Evolutionary conservation across 2,113 vertebrate species (phyloP).

Genomic region (Neolamprologus ventralis): DNA sequence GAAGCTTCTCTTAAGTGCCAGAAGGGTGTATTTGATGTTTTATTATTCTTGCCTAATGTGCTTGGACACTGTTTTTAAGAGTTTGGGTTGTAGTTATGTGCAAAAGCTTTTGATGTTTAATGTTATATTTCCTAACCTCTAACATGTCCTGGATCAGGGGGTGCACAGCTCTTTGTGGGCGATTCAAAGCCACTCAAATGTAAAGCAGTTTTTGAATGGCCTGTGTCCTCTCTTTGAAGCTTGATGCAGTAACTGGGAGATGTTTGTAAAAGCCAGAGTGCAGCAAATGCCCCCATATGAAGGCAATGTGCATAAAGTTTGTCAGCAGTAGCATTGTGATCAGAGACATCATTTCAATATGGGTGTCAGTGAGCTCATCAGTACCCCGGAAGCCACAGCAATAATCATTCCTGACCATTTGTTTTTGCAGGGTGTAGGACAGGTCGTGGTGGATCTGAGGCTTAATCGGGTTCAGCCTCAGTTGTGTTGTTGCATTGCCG

Average conservation of each 20-base stretch:
- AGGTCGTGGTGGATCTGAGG: background rate
- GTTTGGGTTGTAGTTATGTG: background rate
- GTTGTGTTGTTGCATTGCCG: background rate
- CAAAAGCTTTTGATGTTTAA: background rate
- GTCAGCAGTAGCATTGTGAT: background rate
- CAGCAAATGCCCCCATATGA: background rate
- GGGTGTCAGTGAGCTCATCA: background rate
- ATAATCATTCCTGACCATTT: background rate
- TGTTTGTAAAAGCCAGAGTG: background rate
- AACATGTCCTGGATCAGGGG: background rate
- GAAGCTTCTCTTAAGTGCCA: background rate
- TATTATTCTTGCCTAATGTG: constrained; percentile 2
- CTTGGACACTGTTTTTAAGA: background rate
- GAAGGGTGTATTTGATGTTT: constrained; percentile 33
- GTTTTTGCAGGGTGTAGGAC: background rate
- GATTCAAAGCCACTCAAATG: background rate
- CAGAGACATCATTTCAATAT: background rate
- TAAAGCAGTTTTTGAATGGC: background rate
- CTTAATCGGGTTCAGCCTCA: background rate
- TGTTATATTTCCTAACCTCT: background rate
- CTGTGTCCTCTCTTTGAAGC: background rate
- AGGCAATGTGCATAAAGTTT: background rate
- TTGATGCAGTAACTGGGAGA: background rate
- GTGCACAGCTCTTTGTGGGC: background rate
- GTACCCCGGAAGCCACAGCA: background rate